Evolutionary conservation across 37 sponge, comb jelly and placozoan species (phyloP).

Genomic region (Eunapius fragilis): DNA sequence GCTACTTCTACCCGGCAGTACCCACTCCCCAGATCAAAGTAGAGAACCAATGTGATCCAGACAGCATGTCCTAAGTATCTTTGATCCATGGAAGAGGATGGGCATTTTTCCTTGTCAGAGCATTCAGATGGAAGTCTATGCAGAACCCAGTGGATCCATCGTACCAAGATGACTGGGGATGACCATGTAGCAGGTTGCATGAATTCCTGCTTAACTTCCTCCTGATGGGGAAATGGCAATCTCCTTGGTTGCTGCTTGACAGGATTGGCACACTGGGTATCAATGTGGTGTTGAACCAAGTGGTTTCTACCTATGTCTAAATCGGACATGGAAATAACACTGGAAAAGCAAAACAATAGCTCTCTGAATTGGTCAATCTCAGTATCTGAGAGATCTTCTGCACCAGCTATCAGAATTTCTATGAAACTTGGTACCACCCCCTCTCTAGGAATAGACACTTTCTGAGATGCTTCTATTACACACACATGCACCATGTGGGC

Average conservation of each 20-base stretch:
- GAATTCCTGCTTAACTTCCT: background rate
- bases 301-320: background rate
- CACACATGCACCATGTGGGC: background rate
- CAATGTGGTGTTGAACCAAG: background rate
- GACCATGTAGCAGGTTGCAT: too few relatives aligned
- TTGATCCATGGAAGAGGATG: conserved; percentile 34
- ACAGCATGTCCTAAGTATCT: conserved; percentile 10
- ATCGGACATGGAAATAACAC: too few relatives aligned
- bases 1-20: conserved; percentile 38
- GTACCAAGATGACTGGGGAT: conserved; percentile 16
- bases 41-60: conserved; percentile 10
- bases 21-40: conserved; percentile 11
- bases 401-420: too few relatives aligned
- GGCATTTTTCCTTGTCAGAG: conserved; percentile 8
- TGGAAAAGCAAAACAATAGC: too few relatives aligned
- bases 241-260: background rate
- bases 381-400: too few relatives aligned
- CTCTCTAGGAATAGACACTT: background rate
- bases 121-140: conserved; percentile 22
- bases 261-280: background rate
- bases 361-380: too few relatives aligned
- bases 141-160: conserved; percentile 7
- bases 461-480: background rate
- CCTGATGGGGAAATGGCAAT: background rate
- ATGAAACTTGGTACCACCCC: background rate